Conservation (phyloP, 2,888 invertebrate genomes). For the Nemoura dubitans region DNA sequence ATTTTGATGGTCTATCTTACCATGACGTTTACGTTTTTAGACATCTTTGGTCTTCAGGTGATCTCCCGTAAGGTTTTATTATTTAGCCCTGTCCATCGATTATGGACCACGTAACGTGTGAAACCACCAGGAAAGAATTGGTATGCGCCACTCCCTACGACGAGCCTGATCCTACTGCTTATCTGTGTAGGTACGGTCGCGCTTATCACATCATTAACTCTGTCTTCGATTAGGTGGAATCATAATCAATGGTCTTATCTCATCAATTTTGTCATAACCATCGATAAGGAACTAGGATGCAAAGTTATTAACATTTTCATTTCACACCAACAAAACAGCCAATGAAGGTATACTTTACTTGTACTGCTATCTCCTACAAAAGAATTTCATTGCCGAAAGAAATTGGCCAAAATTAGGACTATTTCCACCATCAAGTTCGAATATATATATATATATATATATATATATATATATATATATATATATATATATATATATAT, state of each 20-base stretch:
- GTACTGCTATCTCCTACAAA: too few species aligned
- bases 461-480: too few species aligned
- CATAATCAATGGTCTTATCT: neutral
- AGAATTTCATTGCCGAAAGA: too few species aligned
- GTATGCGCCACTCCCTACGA: neutral
- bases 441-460: too few species aligned
- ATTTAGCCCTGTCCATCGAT: neutral
- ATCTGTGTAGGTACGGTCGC: neutral
- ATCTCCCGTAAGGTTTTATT: neutral
- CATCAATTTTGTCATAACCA: neutral
- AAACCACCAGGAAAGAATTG: neutral
- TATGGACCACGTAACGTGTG: neutral
- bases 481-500: too few species aligned
- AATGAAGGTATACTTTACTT: too few species aligned
- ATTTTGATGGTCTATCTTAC: conserved; percentile 28
- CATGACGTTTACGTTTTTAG: conserved; percentile 13
- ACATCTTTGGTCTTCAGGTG: neutral
- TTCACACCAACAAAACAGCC: too few species aligned
- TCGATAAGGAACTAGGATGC: neutral
- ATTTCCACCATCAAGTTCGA: too few species aligned
- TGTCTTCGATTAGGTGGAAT: neutral
- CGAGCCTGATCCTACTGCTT: neutral
- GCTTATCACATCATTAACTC: neutral
- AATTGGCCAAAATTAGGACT: too few species aligned
- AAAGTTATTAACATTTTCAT: too few species aligned